Percentiles rank a stretch among this genome's conserved stretches.
These are phyloP conservation scores for Heteromormyrus szaboi DNA, from an alignment of 2,797 vertebrate genomes.

Conservation along the genomic window DNA sequence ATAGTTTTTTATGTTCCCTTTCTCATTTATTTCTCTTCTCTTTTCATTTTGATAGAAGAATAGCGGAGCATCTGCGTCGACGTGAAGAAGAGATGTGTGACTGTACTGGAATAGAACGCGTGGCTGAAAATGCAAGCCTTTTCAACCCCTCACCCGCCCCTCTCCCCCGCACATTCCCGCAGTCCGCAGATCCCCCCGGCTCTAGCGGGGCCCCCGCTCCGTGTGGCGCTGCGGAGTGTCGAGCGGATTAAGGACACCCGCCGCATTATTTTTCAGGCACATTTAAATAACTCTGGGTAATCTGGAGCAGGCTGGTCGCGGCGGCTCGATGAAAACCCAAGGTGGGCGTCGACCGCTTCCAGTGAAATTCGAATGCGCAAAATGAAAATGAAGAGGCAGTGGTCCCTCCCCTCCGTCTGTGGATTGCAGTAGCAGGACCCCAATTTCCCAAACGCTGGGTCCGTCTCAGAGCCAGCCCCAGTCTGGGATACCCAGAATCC, in stretches of 20 bases:
- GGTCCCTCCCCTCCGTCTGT: conserved; percentile 53
- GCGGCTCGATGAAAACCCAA: not conserved
- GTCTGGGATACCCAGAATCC: not conserved
- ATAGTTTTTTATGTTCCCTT: not conserved
- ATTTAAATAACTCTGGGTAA: conserved; percentile 69
- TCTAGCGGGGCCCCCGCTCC: not conserved
- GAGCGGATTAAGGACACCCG: conserved; percentile 23
- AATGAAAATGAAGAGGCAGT: conserved; percentile 34
- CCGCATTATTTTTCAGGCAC: conserved; percentile 51
- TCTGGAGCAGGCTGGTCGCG: conserved; percentile 60
- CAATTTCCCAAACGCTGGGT: conserved; percentile 26
- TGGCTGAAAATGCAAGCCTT: not conserved
- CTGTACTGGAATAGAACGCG: not conserved
- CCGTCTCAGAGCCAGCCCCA: not conserved
- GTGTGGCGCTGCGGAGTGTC: not conserved
- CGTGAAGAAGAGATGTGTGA: not conserved
- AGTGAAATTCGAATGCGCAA: not conserved
- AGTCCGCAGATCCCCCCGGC: not conserved
- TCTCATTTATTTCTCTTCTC: not conserved
- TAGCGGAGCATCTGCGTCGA: not conserved
- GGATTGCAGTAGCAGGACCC: conserved; percentile 62
- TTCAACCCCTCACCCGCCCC: not conserved
- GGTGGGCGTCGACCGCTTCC: not conserved
- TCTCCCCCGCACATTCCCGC: not conserved
- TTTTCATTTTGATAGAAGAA: not conserved